Evolutionary conservation across 2,888 invertebrate species (phyloP).

Genomic region (Dugesia japonica): DNA sequence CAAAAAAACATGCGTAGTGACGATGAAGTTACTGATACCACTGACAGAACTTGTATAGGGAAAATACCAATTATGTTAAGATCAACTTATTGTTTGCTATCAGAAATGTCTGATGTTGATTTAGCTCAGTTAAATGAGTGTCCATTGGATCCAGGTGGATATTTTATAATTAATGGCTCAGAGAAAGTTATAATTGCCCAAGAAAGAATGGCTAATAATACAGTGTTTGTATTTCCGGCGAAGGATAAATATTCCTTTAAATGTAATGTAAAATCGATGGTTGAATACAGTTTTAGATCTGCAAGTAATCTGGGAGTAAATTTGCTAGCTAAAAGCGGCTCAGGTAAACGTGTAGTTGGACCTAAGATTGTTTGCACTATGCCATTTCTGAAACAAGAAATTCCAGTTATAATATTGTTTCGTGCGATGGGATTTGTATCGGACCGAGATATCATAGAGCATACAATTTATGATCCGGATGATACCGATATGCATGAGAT

Average conservation of each 20-base stretch:
- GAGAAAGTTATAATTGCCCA: slow-evolving; percentile 95
- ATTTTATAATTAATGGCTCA: slow-evolving; percentile 97
- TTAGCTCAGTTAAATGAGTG: slow-evolving; percentile 97
- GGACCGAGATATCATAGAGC: slow-evolving; percentile 93
- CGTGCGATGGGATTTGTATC: slow-evolving; percentile 96
- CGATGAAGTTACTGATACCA: slow-evolving; percentile 63
- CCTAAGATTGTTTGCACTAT: slow-evolving; percentile 91
- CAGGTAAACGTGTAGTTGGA: slow-evolving; percentile 91
- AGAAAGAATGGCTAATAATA: slow-evolving; percentile 99
- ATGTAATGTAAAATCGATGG: slow-evolving; percentile 83
- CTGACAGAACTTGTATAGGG: slow-evolving; percentile 59
- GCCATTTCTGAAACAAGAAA: slow-evolving; percentile 96
- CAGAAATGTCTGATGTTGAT: slow-evolving; percentile 88
- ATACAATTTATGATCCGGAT: slow-evolving; percentile 98
- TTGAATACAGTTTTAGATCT: slow-evolving; percentile 75
- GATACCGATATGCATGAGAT: slow-evolving; percentile 99
- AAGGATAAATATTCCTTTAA: slow-evolving; percentile 98
- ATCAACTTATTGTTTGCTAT: slow-evolving; percentile 84
- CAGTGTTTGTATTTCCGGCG: slow-evolving; percentile 99
- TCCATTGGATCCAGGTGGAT: slow-evolving; percentile 94
- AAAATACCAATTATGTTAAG: slow-evolving; percentile 96
- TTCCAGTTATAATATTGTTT: slow-evolving; percentile 98
- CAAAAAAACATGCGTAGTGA: slow-evolving; percentile 82
- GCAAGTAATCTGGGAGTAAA: slow-evolving; percentile 96
- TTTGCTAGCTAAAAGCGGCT: slow-evolving; percentile 96